Base-by-base conservation (phyloP, 2,113 vertebrate genomes). In the Syngnathoides biaculeatus region DNA sequence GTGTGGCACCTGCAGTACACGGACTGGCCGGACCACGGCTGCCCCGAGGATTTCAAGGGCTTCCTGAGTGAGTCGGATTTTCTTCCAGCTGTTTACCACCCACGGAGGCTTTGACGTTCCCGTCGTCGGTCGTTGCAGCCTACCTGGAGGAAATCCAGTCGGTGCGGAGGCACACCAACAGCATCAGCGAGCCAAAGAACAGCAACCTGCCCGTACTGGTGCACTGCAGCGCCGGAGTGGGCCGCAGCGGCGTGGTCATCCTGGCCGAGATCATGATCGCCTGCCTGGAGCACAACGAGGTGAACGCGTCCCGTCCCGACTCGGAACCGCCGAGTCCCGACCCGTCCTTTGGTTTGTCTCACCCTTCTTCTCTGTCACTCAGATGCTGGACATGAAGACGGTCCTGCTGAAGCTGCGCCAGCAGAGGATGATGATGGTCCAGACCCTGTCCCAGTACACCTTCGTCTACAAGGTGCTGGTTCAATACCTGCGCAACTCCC, bases 1-100 rank as follows among this genome's bases (percentile, higher is more conserved):
- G 90, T 98, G n/a, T 99, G 97, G 96, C 97, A 99, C 68, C 92
- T 99, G 73, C 97, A 99, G 88, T 99, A 98, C 83, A 98, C 95
- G 1, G 96, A 98, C 81, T 99, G 97, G 97, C 97, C 97, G 0
- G 95, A 98, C 79, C 95, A 98, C 40, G 94, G 97, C 74, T 98
- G 94, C 75, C 97, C 97, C 0, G 96, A 98, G 65, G 95, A 98
- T 87, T 88, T 96, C 74, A 98, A 97, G 81, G 96, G 97, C 43
- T 99, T 99, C 83, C 87, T 98, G 9, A 92, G 97, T 98, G 81
- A 94, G 96, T 93, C 48, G 60, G 48, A 24, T 22, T 27, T 17
- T 14, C 0, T 2, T 6, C 24, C 17, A 0, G 26, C 3, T 5
- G 8, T 5, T 56, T 15, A 14, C 6, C 24, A n/a, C n/a, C n/a